These are phyloP conservation scores for Torymus tubicola DNA, from an alignment of 2,888 invertebrate genomes.

Conservation along the genomic window DNA sequence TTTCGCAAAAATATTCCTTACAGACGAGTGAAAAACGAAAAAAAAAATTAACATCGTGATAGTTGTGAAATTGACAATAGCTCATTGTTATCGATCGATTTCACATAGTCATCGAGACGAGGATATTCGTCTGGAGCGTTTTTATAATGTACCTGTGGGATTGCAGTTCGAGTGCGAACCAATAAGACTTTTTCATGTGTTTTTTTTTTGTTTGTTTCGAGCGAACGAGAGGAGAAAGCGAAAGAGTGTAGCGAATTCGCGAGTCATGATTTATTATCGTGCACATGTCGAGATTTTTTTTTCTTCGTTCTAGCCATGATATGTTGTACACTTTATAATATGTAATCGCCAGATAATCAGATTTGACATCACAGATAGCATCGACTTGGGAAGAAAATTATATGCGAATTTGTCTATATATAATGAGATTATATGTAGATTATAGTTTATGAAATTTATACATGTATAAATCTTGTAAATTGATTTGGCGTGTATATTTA, in stretches of 20 bases:
- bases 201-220: not conserved
- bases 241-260: conserved; percentile 17
- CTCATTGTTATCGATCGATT: too few species aligned
- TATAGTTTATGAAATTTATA: not conserved
- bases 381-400: conserved; percentile 9
- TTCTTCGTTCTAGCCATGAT: not conserved
- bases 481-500: not conserved
- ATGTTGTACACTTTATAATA: conserved; percentile 14
- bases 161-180: conserved; percentile 41
- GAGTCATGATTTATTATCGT: not conserved
- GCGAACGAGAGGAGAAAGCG: not conserved
- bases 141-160: conserved; percentile 48
- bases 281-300: too few species aligned
- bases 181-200: conserved; percentile 10
- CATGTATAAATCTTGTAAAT: conserved; percentile 7
- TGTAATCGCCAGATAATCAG: not conserved
- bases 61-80: conserved; percentile 11
- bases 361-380: not conserved
- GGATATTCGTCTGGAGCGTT: conserved; percentile 39
- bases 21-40: not conserved
- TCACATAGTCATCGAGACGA: conserved; percentile 28
- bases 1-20: too few species aligned
- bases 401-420: not conserved
- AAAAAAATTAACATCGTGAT: conserved; percentile 3
- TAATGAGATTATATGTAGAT: conserved; percentile 2